These are phyloP conservation scores for Saccostrea echinata DNA, from an alignment of 1,140 invertebrate species.

Conservation along the genomic window DNA sequence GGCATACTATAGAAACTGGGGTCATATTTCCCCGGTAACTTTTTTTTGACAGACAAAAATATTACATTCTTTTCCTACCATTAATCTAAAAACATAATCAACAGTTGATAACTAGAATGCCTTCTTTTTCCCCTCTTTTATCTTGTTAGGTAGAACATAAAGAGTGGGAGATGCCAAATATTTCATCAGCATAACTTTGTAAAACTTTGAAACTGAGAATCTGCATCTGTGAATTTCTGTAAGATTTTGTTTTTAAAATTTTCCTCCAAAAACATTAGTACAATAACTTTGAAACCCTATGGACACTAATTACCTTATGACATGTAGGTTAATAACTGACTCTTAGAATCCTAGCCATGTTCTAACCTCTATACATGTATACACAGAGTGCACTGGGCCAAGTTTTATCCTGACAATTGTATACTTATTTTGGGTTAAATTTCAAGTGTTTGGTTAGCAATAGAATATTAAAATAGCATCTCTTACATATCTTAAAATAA, in stretches of 20 bases:
- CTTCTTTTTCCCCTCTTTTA: too few species aligned
- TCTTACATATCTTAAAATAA: too few species aligned
- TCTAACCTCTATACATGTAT: slow-evolving; percentile 1
- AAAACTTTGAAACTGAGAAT: slow-evolving; percentile 12
- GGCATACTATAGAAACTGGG: too few species aligned
- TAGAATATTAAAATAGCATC: not conserved
- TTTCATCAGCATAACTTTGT: not conserved
- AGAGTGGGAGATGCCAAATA: too few species aligned
- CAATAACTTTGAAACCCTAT: too few species aligned
- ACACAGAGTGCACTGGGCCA: not conserved
- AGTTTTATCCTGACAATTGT: not conserved
- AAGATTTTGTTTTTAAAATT: slow-evolving; percentile 9
- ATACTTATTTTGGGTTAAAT: not conserved
- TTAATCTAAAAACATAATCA: too few species aligned
- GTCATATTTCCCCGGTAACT: too few species aligned
- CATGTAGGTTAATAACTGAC: not conserved
- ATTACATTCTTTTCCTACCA: too few species aligned
- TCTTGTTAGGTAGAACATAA: too few species aligned
- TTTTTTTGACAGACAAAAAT: too few species aligned
- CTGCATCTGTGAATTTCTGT: not conserved
- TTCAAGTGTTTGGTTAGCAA: not conserved
- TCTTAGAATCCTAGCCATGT: not conserved
- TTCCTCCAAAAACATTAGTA: not conserved
- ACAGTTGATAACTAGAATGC: too few species aligned
- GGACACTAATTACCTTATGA: slow-evolving; percentile 31